Percentiles rank a stretch among this genome's conserved stretches.
These are phyloP conservation scores for Parazoanthus atlanticus DNA, from an alignment of 92 coral and sea anemone genomes.

Conservation along the genomic window DNA sequence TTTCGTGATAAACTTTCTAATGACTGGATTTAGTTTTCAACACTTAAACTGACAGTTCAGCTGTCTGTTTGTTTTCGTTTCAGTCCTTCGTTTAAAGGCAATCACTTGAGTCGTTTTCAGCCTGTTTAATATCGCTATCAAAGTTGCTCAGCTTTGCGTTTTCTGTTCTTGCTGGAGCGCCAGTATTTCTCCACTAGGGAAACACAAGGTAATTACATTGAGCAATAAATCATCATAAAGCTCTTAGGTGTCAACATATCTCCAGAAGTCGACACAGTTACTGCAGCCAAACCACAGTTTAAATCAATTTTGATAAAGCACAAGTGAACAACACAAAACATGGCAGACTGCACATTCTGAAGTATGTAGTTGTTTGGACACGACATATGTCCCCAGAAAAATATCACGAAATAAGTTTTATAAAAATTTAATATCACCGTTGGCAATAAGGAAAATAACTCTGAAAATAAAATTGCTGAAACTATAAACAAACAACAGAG, in stretches of 20 bases:
- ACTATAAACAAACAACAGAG: conserved; percentile 14
- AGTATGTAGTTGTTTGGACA: not conserved
- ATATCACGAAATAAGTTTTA: not conserved
- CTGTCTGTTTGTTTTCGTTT: not conserved
- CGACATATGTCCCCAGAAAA: not conserved
- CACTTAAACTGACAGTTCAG: not conserved
- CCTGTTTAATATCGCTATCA: not conserved
- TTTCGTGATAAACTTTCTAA: not conserved
- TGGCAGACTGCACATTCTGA: not conserved
- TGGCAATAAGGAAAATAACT: not conserved
- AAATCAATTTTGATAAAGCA: too few relatives aligned
- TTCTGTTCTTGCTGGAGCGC: conserved; percentile 10
- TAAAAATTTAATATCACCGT: not conserved
- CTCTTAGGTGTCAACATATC: not conserved
- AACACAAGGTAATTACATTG: not conserved
- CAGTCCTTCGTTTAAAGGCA: conserved; percentile 5
- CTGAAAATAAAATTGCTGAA: not conserved
- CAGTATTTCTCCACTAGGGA: not conserved
- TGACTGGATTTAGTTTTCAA: not conserved
- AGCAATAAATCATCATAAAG: not conserved
- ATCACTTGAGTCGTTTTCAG: not conserved
- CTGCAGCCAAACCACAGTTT: conserved; percentile 6
- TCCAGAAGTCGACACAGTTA: not conserved
- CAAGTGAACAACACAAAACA: not conserved
- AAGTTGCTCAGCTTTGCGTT: not conserved